phyloP scores from a whole-genome alignment of 2,888 invertebrate species.

The Chymomyza fuscimana region DNA sequence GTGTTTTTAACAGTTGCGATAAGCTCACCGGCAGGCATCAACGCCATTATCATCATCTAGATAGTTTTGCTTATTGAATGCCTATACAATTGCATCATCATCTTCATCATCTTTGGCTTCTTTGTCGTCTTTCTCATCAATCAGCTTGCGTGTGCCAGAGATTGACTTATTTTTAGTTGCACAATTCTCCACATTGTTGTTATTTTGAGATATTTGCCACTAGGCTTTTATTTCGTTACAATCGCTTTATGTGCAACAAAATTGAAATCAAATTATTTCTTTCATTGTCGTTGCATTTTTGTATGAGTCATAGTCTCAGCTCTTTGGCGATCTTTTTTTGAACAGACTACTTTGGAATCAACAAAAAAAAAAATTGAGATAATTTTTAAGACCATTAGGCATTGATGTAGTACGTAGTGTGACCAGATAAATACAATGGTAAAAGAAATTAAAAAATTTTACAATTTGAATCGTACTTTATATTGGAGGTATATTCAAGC shows the following conservation, averaged over 20 bases:
- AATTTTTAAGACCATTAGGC: no score
- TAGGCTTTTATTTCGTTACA: slow-evolving; percentile 2
- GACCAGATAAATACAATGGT: no score
- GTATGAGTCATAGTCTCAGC: not conserved
- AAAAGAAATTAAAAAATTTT: no score
- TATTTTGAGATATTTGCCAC: not conserved
- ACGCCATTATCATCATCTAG: slow-evolving; percentile 18
- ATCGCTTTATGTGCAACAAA: slow-evolving; percentile 1
- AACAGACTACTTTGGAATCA: no score
- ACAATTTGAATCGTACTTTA: no score
- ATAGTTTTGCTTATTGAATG: slow-evolving; percentile 37
- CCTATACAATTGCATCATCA: slow-evolving; percentile 51
- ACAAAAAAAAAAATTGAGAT: no score
- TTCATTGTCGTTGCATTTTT: not conserved
- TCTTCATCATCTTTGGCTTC: slow-evolving; percentile 27
- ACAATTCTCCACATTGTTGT: not conserved
- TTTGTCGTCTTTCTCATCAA: not conserved
- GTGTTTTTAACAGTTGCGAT: slow-evolving; percentile 26
- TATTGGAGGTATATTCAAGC: no score
- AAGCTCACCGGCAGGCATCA: slow-evolving; percentile 10
- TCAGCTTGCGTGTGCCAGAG: slow-evolving; percentile 12
- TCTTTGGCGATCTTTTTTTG: no score
- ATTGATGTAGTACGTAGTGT: no score
- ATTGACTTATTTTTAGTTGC: slow-evolving; percentile 33
- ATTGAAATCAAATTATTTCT: not conserved